A percentile compares a stretch with the other conserved stretches of the same genome.
phyloP scores from a whole-genome alignment of 2,113 vertebrate species.

The Seriola aureovittata region DNA sequence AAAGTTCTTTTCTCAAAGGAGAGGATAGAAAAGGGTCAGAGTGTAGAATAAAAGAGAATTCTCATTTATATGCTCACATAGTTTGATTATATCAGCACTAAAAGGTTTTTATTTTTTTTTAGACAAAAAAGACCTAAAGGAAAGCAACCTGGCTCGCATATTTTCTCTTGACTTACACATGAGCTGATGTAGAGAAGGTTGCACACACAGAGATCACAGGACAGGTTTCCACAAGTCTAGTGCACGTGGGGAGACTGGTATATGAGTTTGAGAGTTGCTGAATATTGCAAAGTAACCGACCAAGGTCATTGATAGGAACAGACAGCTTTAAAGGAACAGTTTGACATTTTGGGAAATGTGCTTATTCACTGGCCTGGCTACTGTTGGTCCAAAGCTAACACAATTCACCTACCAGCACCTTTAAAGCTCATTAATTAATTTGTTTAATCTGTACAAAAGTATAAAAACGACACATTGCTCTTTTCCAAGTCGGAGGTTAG shows the following conservation, averaged over 20 bases:
- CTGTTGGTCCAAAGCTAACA: not conserved
- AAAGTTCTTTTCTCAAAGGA: conserved; percentile 24
- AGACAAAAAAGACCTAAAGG: conserved; percentile 26
- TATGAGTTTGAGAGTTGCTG: conserved; percentile 9
- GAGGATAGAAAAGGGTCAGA: conserved; percentile 39
- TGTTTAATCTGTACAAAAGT: not conserved
- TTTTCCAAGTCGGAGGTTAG: not conserved
- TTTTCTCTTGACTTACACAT: conserved; percentile 31
- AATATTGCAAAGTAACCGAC: not conserved
- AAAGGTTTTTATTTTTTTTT: conserved; percentile 47
- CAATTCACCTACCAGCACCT: not conserved
- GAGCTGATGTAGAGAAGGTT: conserved; percentile 19
- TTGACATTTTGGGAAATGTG: not conserved
- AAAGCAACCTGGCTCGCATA: conserved; percentile 12
- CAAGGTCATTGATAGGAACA: not conserved
- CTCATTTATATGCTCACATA: conserved; percentile 53
- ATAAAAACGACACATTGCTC: too few relatives aligned
- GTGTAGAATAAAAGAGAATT: conserved; percentile 31
- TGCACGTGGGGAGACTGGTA: conserved; percentile 7
- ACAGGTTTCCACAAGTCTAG: not conserved
- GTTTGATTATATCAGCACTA: conserved; percentile 45
- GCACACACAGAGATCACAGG: conserved; percentile 21
- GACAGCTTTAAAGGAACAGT: not conserved
- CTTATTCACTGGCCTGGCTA: not conserved
- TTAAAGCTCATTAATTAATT: not conserved